Conservation (phyloP, 2,113 vertebrate species). For the Sakesphorus luctuosus region DNA sequence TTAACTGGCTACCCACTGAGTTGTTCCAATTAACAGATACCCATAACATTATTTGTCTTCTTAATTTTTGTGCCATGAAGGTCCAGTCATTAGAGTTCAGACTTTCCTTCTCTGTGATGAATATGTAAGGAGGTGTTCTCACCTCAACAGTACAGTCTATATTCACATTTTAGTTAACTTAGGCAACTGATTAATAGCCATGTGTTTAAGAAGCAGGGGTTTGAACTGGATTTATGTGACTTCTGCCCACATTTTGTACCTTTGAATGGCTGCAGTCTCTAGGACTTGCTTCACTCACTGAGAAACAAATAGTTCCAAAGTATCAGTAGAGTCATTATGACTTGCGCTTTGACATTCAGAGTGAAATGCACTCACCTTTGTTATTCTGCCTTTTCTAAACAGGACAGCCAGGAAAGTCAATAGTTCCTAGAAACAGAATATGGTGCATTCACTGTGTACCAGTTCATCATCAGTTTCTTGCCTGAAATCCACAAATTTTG, state of each 20-base stretch:
- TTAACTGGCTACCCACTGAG: conserved; percentile 38
- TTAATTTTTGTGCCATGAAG: conserved; percentile 24
- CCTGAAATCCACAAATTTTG: neutral
- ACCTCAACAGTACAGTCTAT: neutral
- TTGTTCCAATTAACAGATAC: conserved; percentile 38
- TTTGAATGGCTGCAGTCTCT: neutral
- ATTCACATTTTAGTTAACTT: neutral
- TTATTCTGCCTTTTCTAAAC: neutral
- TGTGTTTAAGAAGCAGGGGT: neutral
- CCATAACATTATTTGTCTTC: conserved; percentile 43
- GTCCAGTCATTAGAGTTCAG: conserved; percentile 15
- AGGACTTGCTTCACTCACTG: neutral
- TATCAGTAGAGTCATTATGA: rapidly evolving
- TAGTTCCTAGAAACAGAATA: neutral
- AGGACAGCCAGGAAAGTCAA: neutral
- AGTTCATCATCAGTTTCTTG: neutral
- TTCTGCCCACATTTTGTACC: neutral
- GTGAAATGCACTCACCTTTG: neutral
- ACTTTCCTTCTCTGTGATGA: neutral
- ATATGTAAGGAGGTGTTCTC: neutral
- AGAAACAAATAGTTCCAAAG: neutral
- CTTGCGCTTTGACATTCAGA: neutral
- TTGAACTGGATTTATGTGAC: neutral
- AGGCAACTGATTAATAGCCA: neutral
- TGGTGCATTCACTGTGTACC: neutral